phyloP scores from a whole-genome alignment of 1,140 invertebrate species.

The Scaptomyza graminum region DNA sequence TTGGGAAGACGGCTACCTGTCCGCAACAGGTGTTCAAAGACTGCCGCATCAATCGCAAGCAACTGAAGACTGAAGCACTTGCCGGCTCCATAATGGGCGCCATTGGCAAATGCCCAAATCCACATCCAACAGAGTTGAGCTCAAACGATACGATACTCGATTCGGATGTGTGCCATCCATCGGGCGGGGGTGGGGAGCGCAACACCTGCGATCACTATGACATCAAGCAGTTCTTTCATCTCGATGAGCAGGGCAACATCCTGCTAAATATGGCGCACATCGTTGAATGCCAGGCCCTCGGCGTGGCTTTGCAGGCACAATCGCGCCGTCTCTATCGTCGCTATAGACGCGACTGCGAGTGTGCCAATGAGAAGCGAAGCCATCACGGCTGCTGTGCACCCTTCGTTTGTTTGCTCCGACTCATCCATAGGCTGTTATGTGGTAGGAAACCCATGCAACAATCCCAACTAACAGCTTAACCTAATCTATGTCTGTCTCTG shows the following conservation, averaged over 20 bases:
- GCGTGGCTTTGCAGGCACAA: constrained; percentile 57
- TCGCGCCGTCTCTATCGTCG: constrained; percentile 69
- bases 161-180: constrained; percentile 68
- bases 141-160: constrained; percentile 19
- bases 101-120: constrained; percentile 73
- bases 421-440: constrained; percentile 54
- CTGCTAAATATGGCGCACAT: constrained; percentile 77
- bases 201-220: constrained; percentile 81
- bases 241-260: constrained; percentile 83
- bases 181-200: constrained; percentile 60
- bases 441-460: constrained; percentile 54
- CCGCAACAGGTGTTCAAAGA: constrained; percentile 75
- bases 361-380: constrained; percentile 54
- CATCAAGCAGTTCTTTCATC: constrained; percentile 81
- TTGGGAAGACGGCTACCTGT: constrained; percentile 36
- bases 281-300: constrained; percentile 66
- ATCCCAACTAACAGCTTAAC: neutral
- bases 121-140: constrained; percentile 9
- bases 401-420: constrained; percentile 32
- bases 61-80: constrained; percentile 81
- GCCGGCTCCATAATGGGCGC: constrained; percentile 80
- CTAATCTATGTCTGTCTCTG: neutral
- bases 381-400: constrained; percentile 53
- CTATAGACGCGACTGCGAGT: constrained; percentile 68
- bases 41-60: constrained; percentile 75